Percentiles rank a stretch among this genome's conserved stretches.
Evolutionary conservation across 2,888 invertebrate species (phyloP).

Genomic region (Lasius platythorax): DNA sequence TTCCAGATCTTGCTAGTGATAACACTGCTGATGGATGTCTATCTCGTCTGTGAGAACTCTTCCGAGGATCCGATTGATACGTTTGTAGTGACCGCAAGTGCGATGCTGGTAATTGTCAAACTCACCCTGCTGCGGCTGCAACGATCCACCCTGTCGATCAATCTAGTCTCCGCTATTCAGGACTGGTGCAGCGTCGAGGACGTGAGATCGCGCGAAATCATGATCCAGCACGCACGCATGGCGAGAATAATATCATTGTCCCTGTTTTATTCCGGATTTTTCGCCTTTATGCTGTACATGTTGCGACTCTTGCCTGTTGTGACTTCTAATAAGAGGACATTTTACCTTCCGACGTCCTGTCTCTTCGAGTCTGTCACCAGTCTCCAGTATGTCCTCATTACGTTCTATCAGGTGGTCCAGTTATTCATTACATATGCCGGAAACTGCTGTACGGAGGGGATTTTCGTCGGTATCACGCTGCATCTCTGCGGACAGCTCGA

Average conservation of each 20-base stretch:
- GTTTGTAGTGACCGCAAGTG: slow-evolving; percentile 24
- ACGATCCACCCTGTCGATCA: slow-evolving; percentile 26
- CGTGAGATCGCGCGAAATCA: slow-evolving; percentile 30
- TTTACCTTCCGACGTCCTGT: slow-evolving; percentile 68
- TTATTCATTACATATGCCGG: slow-evolving; percentile 62
- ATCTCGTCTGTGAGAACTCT: slow-evolving; percentile 19
- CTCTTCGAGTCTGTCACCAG: slow-evolving; percentile 62
- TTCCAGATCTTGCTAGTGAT: slow-evolving; percentile 18
- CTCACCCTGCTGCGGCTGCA: slow-evolving; percentile 32
- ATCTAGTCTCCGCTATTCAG: slow-evolving; percentile 10
- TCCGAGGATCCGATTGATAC: slow-evolving; percentile 34
- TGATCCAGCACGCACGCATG: slow-evolving; percentile 39
- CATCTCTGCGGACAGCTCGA: slow-evolving; percentile 77
- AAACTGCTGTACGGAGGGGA: slow-evolving; percentile 68
- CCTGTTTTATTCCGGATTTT: slow-evolving; percentile 40
- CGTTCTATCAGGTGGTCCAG: slow-evolving; percentile 60
- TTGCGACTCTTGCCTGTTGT: slow-evolving; percentile 26
- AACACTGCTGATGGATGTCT: slow-evolving; percentile 11
- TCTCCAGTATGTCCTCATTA: slow-evolving; percentile 57
- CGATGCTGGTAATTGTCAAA: slow-evolving; percentile 30
- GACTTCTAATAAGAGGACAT: slow-evolving; percentile 48
- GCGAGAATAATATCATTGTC: slow-evolving; percentile 28
- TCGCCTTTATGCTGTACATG: slow-evolving; percentile 22
- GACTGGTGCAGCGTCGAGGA: slow-evolving; percentile 30
- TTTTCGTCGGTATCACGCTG: slow-evolving; percentile 70